Percentiles rank a stretch among this genome's conserved stretches.
These are phyloP conservation scores for Halichondria panicea DNA, from an alignment of 37 sponge, comb jelly and placozoan genomes.

Conservation along the genomic window DNA sequence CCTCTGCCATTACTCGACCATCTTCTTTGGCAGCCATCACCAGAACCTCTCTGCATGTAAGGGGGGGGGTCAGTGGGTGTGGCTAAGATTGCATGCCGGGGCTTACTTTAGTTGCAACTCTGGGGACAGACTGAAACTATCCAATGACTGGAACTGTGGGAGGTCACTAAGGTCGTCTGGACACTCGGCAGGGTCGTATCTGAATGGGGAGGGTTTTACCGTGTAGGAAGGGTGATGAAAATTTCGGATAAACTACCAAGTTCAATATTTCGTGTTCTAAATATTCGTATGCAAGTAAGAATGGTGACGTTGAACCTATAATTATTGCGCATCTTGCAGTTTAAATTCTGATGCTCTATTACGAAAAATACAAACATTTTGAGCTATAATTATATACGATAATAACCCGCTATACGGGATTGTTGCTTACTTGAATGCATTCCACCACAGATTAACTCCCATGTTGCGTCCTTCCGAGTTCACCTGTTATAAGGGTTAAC, in stretches of 20 bases:
- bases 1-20: conserved; percentile 33
- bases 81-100: neutral
- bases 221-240: no score
- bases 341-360: no score
- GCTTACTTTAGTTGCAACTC: conserved; percentile 48
- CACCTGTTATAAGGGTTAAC: conserved; percentile 20
- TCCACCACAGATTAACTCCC: conserved; percentile 76
- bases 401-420: no score
- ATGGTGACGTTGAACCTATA: no score
- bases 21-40: neutral
- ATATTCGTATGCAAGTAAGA: no score
- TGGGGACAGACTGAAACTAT: neutral
- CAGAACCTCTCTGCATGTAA: conserved; percentile 1
- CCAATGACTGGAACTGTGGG: conserved; percentile 29
- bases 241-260: no score
- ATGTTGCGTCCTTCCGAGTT: conserved; percentile 52
- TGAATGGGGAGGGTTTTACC: neutral
- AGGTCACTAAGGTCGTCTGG: neutral
- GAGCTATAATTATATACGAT: neutral
- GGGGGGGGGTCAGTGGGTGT: neutral
- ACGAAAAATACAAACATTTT: no score
- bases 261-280: no score
- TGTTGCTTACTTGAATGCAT: conserved; percentile 35
- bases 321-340: no score
- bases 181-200: conserved; percentile 32